These are phyloP conservation scores for Aspidapion aeneum DNA, from an alignment of 2,888 invertebrate species.

Conservation along the genomic window DNA sequence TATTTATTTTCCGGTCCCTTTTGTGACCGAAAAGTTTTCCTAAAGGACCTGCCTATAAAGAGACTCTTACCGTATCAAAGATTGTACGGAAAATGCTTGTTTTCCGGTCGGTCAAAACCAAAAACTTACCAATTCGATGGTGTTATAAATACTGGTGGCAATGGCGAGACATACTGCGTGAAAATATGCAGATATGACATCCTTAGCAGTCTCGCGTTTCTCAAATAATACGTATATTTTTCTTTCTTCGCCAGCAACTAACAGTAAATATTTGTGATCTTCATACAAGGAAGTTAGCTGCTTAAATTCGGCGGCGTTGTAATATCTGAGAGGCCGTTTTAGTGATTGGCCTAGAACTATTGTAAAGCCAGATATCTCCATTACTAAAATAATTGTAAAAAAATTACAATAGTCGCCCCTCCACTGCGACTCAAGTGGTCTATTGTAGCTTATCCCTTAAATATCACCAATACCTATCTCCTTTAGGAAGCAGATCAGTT, in stretches of 20 bases:
- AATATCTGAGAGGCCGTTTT: slow-evolving; percentile 30
- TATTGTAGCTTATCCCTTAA: too few species aligned
- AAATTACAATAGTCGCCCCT: neutral
- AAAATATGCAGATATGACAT: slow-evolving; percentile 66
- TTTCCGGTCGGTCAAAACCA: too few species aligned
- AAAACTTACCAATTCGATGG: slow-evolving; percentile 39
- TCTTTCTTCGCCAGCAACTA: slow-evolving; percentile 49
- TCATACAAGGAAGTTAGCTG: slow-evolving; percentile 49
- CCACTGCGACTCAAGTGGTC: too few species aligned
- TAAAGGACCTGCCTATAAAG: too few species aligned
- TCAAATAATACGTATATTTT: slow-evolving; percentile 57
- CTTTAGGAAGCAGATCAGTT: too few species aligned
- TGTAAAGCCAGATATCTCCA: slow-evolving; percentile 57
- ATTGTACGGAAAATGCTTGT: too few species aligned
- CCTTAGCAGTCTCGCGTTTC: slow-evolving; percentile 50
- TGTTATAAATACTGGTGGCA: slow-evolving; percentile 42
- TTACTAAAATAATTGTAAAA: slow-evolving; percentile 49
- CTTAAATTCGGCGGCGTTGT: slow-evolving; percentile 42
- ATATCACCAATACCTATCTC: too few species aligned
- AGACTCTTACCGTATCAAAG: too few species aligned
- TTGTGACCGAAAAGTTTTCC: too few species aligned
- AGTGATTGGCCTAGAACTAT: slow-evolving; percentile 60
- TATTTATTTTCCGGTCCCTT: too few species aligned
- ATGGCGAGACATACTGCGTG: slow-evolving; percentile 60
- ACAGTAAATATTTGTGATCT: slow-evolving; percentile 53